Conservation (phyloP, 35 echinoderm and acorn worm genomes). For the Apostichopus parvimensis region DNA sequence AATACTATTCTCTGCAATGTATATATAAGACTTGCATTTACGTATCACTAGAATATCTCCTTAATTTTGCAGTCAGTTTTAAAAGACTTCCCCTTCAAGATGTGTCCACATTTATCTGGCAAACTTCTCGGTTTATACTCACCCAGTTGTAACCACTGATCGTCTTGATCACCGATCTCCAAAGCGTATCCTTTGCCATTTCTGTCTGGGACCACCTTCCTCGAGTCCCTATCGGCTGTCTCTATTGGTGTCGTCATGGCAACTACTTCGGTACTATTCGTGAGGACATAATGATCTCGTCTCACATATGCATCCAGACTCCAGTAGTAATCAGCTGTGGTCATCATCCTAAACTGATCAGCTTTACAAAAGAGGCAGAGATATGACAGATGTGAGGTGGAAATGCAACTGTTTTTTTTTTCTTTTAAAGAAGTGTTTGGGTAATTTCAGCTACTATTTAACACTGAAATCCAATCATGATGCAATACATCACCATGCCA, state of each 20-base stretch:
- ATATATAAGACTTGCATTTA: no score
- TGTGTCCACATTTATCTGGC: no score
- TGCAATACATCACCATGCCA: no score
- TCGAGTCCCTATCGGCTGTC: conserved; percentile 9
- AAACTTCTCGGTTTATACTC: not conserved
- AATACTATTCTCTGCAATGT: no score
- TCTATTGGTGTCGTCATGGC: conserved; percentile 58
- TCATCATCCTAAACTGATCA: conserved; percentile 39
- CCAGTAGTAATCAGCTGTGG: conserved; percentile 64
- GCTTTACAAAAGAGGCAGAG: not conserved
- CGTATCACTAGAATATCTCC: no score
- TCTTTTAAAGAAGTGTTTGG: not conserved
- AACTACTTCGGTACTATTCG: not conserved
- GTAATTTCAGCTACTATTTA: not conserved
- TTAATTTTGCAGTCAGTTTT: no score
- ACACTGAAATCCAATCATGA: not conserved
- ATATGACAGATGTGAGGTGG: not conserved
- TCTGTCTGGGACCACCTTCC: conserved; percentile 37
- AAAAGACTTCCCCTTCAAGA: no score
- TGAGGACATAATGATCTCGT: conserved; percentile 53
- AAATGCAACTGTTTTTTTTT: not conserved
- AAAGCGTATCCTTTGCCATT: conserved; percentile 76
- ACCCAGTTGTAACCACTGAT: conserved; percentile 82
- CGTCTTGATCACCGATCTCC: conserved; percentile 52
- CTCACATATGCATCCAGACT: conserved; percentile 75